Evolutionary conservation across 53 echinoderm and acorn worm genomes (phyloP).

Genomic region (Stichopus horrens): DNA sequence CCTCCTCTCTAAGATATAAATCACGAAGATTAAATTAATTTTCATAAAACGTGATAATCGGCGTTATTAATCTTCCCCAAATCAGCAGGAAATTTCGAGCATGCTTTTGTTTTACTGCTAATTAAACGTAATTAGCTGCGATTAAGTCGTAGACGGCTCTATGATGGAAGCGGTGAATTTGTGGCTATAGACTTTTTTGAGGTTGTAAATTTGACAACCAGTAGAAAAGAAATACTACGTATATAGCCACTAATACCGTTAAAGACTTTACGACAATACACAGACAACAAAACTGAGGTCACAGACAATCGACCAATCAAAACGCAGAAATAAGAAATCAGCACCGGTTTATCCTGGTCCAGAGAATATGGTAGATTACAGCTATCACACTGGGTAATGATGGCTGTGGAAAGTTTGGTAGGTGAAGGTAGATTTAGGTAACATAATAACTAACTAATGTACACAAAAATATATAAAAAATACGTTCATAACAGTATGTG

Average conservation of each 20-base stretch:
- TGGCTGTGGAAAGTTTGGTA: too few relatives aligned
- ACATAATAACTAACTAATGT: too few relatives aligned
- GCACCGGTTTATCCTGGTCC: too few relatives aligned
- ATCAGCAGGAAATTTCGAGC: neutral
- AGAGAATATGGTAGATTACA: too few relatives aligned
- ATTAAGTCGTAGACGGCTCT: neutral
- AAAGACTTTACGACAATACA: neutral
- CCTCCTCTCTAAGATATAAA: neutral
- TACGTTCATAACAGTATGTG: too few relatives aligned
- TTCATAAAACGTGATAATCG: neutral
- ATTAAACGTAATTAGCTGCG: conserved; percentile 7
- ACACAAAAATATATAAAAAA: too few relatives aligned
- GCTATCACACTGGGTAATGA: too few relatives aligned
- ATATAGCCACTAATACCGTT: neutral
- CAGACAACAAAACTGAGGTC: neutral
- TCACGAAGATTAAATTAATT: neutral
- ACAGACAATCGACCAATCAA: neutral
- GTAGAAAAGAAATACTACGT: neutral
- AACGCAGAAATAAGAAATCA: neutral
- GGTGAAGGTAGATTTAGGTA: too few relatives aligned
- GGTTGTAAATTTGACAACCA: conserved; percentile 7
- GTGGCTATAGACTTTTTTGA: neutral
- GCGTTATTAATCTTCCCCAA: neutral
- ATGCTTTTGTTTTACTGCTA: neutral
- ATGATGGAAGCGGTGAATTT: neutral